Percentiles rank a stretch among this genome's conserved stretches.
Conservation (phyloP, 2,797 vertebrate species). For the Momotus momota region DNA sequence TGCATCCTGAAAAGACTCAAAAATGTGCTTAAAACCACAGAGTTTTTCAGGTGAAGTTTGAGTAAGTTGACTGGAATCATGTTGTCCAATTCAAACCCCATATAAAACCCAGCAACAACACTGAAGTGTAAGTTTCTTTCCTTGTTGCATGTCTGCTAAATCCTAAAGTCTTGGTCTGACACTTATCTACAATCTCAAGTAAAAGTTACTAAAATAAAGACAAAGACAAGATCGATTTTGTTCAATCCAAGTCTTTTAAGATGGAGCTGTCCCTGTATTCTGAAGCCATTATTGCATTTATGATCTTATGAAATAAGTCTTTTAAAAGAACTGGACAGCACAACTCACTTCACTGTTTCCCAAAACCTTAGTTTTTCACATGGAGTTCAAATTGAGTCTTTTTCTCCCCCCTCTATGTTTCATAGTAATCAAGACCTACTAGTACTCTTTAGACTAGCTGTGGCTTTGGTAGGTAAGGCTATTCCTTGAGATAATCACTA, state of each 20-base stretch:
- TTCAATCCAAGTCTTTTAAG: neutral
- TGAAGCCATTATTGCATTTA: neutral
- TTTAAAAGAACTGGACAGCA: neutral
- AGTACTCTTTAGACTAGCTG: neutral
- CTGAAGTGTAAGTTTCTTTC: neutral
- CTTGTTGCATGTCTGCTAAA: accelerated
- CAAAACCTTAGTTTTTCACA: neutral
- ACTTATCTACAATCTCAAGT: neutral
- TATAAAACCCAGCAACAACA: neutral
- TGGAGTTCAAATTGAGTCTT: neutral
- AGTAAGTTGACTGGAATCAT: neutral
- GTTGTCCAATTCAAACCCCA: neutral
- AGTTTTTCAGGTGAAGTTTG: neutral
- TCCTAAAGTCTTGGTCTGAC: neutral
- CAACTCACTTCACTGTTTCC: neutral
- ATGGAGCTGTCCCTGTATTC: neutral
- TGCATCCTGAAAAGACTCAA: neutral
- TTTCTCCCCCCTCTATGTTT: neutral
- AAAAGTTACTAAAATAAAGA: neutral
- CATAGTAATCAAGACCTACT: neutral
- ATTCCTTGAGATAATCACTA: neutral
- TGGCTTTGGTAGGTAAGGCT: neutral
- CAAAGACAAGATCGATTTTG: neutral
- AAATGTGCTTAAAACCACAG: neutral
- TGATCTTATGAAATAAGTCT: neutral